These are phyloP conservation scores for Dendroctonus ponderosae DNA, from an alignment of 1,140 invertebrate species.

Conservation along the genomic window DNA sequence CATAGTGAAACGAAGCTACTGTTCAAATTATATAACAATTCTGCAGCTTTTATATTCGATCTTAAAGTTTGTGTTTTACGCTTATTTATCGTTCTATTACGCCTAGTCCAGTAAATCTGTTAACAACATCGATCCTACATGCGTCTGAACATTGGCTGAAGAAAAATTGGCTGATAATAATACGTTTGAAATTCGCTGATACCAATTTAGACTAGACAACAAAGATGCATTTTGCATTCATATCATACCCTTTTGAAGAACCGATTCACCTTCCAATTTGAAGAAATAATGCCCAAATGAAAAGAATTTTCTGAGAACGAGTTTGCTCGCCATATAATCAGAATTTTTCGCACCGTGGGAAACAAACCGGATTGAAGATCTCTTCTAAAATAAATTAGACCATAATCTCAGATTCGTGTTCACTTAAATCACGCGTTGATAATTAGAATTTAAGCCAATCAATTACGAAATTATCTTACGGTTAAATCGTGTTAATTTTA, in stretches of 20 bases:
- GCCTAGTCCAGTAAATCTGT: no score
- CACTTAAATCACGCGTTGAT: slow-evolving; percentile 29
- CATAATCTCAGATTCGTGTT: slow-evolving; percentile 27
- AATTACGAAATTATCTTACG: slow-evolving; percentile 18
- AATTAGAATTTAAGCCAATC: slow-evolving; percentile 24
- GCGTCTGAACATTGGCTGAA: no score
- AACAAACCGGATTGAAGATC: slow-evolving; percentile 10
- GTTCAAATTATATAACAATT: background rate
- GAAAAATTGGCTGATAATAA: no score
- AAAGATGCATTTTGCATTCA: no score
- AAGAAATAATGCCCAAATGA: slow-evolving; percentile 12
- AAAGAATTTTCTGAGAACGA: slow-evolving; percentile 28
- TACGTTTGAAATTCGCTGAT: no score
- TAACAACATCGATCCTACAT: no score
- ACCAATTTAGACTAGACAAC: no score
- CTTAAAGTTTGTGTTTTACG: no score
- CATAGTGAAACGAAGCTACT: slow-evolving; percentile 20
- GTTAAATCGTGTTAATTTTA: slow-evolving; percentile 13
- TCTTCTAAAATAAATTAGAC: slow-evolving; percentile 32
- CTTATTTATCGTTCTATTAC: no score
- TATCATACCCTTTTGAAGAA: no score
- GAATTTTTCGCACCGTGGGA: slow-evolving; percentile 32
- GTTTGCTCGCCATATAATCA: slow-evolving; percentile 18
- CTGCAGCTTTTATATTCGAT: no score
- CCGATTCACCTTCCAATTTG: background rate